Percentiles rank a stretch among this genome's conserved stretches.
Conservation (phyloP, 2,113 vertebrate genomes). For the Carassius carassius region DNA sequence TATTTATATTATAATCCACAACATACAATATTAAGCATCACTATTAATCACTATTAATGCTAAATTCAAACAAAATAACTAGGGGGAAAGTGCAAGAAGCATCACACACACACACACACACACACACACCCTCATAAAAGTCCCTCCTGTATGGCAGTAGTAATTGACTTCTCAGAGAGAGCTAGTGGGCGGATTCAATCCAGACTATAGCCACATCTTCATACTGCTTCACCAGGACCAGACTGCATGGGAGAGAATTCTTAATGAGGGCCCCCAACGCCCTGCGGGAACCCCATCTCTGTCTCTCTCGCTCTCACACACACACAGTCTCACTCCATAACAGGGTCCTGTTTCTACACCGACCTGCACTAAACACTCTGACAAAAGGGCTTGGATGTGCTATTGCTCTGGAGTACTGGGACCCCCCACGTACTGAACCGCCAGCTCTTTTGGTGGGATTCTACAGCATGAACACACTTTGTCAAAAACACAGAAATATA, state of each 20-base stretch:
- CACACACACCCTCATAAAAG: conserved; percentile 24
- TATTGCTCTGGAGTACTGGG: conserved; percentile 67
- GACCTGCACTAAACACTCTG: conserved; percentile 65
- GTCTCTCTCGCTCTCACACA: not conserved
- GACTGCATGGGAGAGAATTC: conserved; percentile 45
- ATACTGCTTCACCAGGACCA: conserved; percentile 42
- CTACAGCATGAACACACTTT: conserved; percentile 33
- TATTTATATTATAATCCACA: not conserved
- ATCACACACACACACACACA: not conserved
- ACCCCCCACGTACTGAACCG: conserved; percentile 52
- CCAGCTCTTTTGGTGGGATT: conserved; percentile 34
- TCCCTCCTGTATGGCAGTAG: conserved; percentile 34
- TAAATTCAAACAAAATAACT: not conserved
- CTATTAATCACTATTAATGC: not conserved
- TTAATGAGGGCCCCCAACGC: conserved; percentile 25
- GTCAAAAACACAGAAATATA: conserved; percentile 44
- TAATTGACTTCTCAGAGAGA: conserved; percentile 60
- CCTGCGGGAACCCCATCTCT: not conserved
- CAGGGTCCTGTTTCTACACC: conserved; percentile 20
- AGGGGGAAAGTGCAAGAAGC: not conserved
- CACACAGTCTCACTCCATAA: not conserved
- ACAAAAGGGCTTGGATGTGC: conserved; percentile 71
- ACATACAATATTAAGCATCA: not conserved
- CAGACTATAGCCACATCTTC: conserved; percentile 64
- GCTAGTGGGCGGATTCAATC: conserved; percentile 50